A percentile compares a stretch with the other conserved stretches of the same genome.
These are phyloP conservation scores for Diploscapter pachys DNA, from an alignment of 1,140 invertebrate species.

Conservation along the genomic window DNA sequence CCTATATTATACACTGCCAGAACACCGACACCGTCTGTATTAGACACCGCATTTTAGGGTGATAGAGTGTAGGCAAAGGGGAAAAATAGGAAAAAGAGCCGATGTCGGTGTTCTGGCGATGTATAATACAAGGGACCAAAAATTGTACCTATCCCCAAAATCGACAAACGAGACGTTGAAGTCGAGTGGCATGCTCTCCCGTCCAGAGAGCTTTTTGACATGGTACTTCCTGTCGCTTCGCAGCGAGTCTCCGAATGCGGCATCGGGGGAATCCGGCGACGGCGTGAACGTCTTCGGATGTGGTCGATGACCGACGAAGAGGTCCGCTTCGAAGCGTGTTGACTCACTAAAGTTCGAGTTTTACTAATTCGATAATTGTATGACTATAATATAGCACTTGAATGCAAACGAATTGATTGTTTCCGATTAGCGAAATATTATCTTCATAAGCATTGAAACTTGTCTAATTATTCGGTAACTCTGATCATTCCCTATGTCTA, in stretches of 20 bases:
- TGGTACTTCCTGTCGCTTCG: background rate
- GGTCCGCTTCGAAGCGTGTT: slow-evolving; percentile 7
- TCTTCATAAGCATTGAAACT: background rate
- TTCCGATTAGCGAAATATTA: too few relatives aligned
- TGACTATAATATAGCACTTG: too few relatives aligned
- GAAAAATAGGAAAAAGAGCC: background rate
- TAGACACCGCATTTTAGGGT: too few relatives aligned
- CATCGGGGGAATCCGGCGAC: too few relatives aligned
- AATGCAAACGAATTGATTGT: too few relatives aligned
- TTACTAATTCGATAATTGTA: too few relatives aligned
- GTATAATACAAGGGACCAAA: background rate
- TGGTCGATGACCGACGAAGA: slow-evolving; percentile 10
- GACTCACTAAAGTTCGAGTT: background rate
- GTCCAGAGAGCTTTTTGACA: slow-evolving; percentile 38
- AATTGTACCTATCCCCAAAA: slow-evolving; percentile 65
- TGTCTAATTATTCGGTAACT: slow-evolving; percentile 3
- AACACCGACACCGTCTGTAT: too few relatives aligned
- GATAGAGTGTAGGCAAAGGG: background rate
- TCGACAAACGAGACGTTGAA: slow-evolving; percentile 69
- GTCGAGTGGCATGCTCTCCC: slow-evolving; percentile 61
- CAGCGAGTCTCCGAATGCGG: background rate
- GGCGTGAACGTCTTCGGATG: slow-evolving; percentile 10
- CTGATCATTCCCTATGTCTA: background rate
- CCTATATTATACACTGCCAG: too few relatives aligned
- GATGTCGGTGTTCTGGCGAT: too few relatives aligned